Evolutionary conservation across 1,140 invertebrate species (phyloP), one percentile per base, ranked within the genome.

Genomic region (Drosophila littoralis): DNA sequence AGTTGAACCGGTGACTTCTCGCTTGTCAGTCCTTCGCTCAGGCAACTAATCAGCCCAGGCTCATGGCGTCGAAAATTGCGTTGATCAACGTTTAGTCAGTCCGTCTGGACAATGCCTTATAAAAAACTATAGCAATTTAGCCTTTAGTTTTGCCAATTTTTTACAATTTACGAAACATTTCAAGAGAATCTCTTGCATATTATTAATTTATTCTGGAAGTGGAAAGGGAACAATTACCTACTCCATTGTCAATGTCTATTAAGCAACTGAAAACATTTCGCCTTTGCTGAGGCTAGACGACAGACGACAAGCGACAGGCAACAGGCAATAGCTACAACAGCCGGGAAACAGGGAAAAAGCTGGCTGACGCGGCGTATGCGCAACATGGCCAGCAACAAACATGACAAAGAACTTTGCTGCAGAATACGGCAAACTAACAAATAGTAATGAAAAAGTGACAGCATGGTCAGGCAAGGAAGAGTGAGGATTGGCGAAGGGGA

Each of bases 211-310:
- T 10, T 4, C 40, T 28, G 22, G 4, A 28, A 28, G 4, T 5
- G 22, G 22, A 28, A 28, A 28, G 22, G 2, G 22, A 36, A 22
- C 3, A 10, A 12, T 35, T 28, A 42, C 6, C 54, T 45, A 43
- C 63, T 45, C 48, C 43, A 64, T 77, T 69, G 75, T 73, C 65
- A 58, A 77, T 77, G 79, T 82, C 75, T 69, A 82, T 81, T 81
- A 64, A 45, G 70, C 60, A 77, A 82, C 81, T 82, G 70, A 81
- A 81, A 82, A 78, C 70, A 78, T 82, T 75, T 67, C 48, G 75
- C 63, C 43, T 59, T 67, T 45, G 54, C 54, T 57, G 22, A 43
- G 67, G 35, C 64, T 40, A 51, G 72, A 9, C 48, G 38, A 46
- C 38, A 59, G 6, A 40, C 38, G 58, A 68, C 48, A 46, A 22